phyloP scores from a whole-genome alignment of 2,797 vertebrate species.

The Rhinichthys osculus region DNA sequence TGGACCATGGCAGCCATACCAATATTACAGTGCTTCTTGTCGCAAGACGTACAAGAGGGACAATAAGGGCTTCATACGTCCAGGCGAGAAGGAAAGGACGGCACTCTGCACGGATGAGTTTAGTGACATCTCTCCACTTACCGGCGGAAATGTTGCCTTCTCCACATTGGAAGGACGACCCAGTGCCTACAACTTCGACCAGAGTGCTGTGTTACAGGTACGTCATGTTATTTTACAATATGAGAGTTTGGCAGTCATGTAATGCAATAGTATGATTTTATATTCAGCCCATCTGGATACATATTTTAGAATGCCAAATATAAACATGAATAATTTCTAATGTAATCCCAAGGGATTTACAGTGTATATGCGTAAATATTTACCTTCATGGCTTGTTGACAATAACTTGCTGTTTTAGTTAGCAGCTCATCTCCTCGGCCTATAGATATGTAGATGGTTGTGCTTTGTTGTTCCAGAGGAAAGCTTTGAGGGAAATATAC shows the following conservation, averaged over 20 bases:
- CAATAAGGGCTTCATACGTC: slow-evolving; percentile 77
- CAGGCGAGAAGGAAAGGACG: slow-evolving; percentile 84
- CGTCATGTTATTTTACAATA: neutral
- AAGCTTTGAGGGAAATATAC: slow-evolving; percentile 24
- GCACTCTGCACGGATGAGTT: slow-evolving; percentile 92
- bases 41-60: slow-evolving; percentile 79
- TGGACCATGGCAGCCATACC: slow-evolving; percentile 89
- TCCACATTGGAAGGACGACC: slow-evolving; percentile 94
- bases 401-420: slow-evolving; percentile 55
- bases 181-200: slow-evolving; percentile 93
- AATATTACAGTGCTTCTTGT: slow-evolving; percentile 93
- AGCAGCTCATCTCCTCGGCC: slow-evolving; percentile 37
- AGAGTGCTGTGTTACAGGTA: slow-evolving; percentile 87
- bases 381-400: slow-evolving; percentile 29
- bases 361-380: neutral
- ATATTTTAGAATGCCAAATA: neutral
- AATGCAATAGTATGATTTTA: neutral
- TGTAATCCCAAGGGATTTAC: slow-evolving; percentile 12
- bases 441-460: slow-evolving; percentile 32
- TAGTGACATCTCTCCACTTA: slow-evolving; percentile 95
- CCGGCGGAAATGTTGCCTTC: slow-evolving; percentile 93
- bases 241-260: neutral
- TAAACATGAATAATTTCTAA: neutral
- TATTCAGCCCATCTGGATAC: neutral
- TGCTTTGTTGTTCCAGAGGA: neutral